Evolutionary conservation across 23 tunicate species (phyloP).

Genomic region (Diplosoma virens): DNA sequence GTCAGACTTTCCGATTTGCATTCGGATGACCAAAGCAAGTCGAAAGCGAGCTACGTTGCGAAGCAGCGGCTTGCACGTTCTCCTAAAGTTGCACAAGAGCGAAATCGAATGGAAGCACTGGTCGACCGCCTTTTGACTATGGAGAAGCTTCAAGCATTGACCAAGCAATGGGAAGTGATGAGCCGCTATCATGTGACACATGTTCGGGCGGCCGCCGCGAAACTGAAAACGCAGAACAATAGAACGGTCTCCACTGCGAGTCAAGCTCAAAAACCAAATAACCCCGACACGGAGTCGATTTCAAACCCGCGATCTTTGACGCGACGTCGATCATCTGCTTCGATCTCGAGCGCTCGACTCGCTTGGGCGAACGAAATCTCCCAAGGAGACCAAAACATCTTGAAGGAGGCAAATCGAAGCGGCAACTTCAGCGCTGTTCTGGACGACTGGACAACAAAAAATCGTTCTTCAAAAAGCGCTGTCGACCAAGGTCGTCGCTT

Average conservation of each 20-base stretch:
- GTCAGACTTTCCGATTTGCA: constrained; percentile 1
- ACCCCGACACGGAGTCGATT: background rate
- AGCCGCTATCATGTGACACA: constrained; percentile 27
- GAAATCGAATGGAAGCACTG: constrained; percentile 9
- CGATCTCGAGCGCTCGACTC: constrained; percentile 20
- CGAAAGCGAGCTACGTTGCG: background rate
- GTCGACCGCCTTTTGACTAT: constrained; percentile 30
- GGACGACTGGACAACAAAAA: constrained; percentile 35
- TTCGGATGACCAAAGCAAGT: background rate
- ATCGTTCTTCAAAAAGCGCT: background rate
- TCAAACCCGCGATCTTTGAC: constrained; percentile 2
- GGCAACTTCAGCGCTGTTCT: constrained; percentile 48
- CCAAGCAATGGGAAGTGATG: constrained; percentile 7
- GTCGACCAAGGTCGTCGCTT: background rate
- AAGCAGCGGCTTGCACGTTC: background rate
- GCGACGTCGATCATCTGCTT: constrained; percentile 29
- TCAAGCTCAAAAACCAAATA: background rate
- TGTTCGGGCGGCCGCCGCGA: constrained; percentile 7
- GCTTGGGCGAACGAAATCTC: constrained; percentile 49
- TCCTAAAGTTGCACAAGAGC: background rate
- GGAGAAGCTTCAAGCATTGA: constrained; percentile 33
- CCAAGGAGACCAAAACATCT: constrained; percentile 26
- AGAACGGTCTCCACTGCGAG: background rate
- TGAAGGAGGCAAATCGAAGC: constrained; percentile 36
- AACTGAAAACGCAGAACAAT: background rate